Percentiles rank a stretch among this genome's conserved stretches.
These are phyloP conservation scores for Neodiprion pinetum DNA, from an alignment of 1,140 invertebrate species.

Conservation along the genomic window DNA sequence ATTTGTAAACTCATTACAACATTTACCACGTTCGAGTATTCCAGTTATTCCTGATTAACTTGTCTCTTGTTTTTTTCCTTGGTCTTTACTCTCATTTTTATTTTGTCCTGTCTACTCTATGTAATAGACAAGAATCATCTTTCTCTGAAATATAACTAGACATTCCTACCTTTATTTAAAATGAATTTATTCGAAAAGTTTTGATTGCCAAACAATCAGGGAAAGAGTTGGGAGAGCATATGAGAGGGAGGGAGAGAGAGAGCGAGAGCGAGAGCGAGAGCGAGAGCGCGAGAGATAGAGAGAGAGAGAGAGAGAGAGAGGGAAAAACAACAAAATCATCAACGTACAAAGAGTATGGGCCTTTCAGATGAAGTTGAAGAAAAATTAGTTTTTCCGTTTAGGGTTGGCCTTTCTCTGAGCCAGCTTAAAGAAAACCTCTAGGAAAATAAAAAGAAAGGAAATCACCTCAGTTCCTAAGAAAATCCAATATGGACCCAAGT, in stretches of 20 bases:
- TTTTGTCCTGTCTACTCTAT: too few species aligned
- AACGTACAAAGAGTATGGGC: constrained; percentile 7
- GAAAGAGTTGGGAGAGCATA: too few species aligned
- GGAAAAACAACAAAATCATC: not conserved
- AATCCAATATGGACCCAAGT: not conserved
- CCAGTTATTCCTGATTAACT: too few species aligned
- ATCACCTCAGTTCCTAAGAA: not conserved
- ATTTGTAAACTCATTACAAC: not conserved
- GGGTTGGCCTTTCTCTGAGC: not conserved
- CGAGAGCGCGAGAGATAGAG: too few species aligned
- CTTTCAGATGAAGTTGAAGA: not conserved
- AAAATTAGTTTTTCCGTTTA: not conserved
- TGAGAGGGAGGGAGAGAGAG: too few species aligned
- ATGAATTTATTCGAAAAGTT: too few species aligned
- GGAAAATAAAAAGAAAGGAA: not conserved
- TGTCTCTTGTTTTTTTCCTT: too few species aligned
- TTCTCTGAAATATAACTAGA: not conserved
- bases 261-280: too few species aligned
- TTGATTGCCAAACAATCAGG: too few species aligned
- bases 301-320: too few species aligned
- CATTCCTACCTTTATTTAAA: not conserved
- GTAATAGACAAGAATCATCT: not conserved
- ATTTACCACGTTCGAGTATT: too few species aligned
- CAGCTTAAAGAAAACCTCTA: not conserved
- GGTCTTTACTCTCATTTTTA: too few species aligned